A percentile compares a stretch with the other conserved stretches of the same genome.
Conservation (phyloP, 1,140 invertebrate genomes). For the Eurosta solidaginis region DNA sequence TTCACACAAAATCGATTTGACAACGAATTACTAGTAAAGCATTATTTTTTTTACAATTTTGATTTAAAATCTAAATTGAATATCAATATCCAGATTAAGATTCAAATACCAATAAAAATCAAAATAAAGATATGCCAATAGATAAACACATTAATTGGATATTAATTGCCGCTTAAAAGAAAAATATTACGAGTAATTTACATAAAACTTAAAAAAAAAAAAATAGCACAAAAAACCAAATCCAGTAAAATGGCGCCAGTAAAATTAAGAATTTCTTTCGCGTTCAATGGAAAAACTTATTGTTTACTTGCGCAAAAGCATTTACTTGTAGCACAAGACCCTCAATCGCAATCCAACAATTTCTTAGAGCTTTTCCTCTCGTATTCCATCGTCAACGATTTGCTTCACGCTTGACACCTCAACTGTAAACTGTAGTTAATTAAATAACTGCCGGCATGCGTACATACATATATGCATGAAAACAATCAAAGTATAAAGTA, state of each 20-base stretch:
- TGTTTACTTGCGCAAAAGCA: background rate
- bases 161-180: no score
- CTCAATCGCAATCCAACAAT: no score
- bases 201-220: background rate
- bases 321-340: background rate
- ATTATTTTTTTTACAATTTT: no score
- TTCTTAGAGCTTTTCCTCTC: background rate
- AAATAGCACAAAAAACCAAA: background rate
- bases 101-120: no score
- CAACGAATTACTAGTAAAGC: no score
- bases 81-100: no score
- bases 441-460: conserved; percentile 9
- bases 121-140: no score
- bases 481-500: background rate
- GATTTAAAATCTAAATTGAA: no score
- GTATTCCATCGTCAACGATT: background rate
- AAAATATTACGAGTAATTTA: background rate
- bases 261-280: background rate
- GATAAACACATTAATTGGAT: no score
- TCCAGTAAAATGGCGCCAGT: background rate
- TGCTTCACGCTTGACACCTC: conserved; percentile 21
- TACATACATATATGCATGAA: background rate
- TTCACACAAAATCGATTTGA: background rate
- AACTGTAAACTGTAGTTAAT: conserved; percentile 11
- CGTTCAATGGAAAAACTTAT: conserved; percentile 9